Percentiles rank a stretch among this genome's conserved stretches.
phyloP scores from a whole-genome alignment of 1,140 invertebrate genomes.

The Drosophila sucinea region DNA sequence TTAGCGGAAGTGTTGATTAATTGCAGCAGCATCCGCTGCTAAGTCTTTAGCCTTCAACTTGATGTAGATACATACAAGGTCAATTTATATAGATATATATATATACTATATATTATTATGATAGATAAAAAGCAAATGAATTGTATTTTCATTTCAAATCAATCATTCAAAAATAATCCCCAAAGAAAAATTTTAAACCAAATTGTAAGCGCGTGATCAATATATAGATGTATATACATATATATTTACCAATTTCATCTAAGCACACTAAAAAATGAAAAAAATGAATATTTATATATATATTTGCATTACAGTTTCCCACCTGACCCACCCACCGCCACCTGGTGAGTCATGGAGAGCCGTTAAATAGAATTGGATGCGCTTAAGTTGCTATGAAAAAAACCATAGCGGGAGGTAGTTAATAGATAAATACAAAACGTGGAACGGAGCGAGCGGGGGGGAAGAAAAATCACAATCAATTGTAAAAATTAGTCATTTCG shows the following conservation, averaged over 20 bases:
- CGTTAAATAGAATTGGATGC: conserved; percentile 61
- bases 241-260: neutral
- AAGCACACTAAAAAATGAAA: neutral
- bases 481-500: conserved; percentile 75
- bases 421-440: conserved; percentile 8
- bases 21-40: conserved; percentile 44
- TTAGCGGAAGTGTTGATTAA: conserved; percentile 54
- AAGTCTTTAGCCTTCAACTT: neutral
- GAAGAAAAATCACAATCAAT: conserved; percentile 52
- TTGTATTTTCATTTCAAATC: neutral
- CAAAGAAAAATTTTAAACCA: neutral
- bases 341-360: conserved; percentile 53
- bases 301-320: conserved; percentile 14
- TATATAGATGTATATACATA: neutral
- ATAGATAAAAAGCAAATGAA: neutral
- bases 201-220: conserved; percentile 2
- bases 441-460: neutral
- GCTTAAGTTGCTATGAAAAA: conserved; percentile 45
- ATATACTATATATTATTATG: neutral
- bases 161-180: conserved; percentile 12
- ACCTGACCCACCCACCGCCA: conserved; percentile 24
- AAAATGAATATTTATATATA: neutral
- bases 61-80: neutral
- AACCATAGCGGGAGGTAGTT: conserved; percentile 14
- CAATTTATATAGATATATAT: too few species aligned